Base-by-base conservation (phyloP, 2,797 vertebrate species). In the Poeciliopsis gracilis region DNA sequence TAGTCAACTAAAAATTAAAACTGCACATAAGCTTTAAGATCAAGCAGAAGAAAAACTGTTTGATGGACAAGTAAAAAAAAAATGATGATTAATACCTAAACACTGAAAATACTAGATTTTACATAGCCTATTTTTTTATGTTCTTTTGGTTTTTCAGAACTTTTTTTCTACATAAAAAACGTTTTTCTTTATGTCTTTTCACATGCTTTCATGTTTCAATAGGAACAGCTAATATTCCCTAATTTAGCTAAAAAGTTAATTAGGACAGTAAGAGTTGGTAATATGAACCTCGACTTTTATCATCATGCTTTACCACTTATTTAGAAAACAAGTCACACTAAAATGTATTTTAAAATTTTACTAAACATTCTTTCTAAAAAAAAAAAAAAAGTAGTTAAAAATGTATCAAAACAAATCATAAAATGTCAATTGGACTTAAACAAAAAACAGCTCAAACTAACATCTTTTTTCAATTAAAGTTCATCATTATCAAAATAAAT, bases 11-110 rank as follows among this genome's bases (percentile, higher is more conserved):
- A 51, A 23, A 51, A 49, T 72, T 18, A 25, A 18, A 49, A 72
- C 9, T 18, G 12, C 6, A 36, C 5, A 23, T 2, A 45, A 12
- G 49, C 41, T 11, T 70, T 36, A 36, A 61, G 16, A 78, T 25
- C 38, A 43, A 63, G 30, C 78, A 57, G 15, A 10, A 79, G 55
- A 70, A 13, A 1, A 82, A 43, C 67, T 18, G 43, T 46, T 77
- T 77, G n/a, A 78, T 57, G 43, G 72, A 43, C 9, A 41, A 25
- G 4, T 20, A 41, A 57, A 72, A 55, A 25, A 25, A 25, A 46
- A 13, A 46, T 13, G 55, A n/a, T 15, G 28, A 5, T 18, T 30
- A 20, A 43, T 69, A 41, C 23, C 36, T n/a, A 43, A 41, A n/a
- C 38, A 69, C 23, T 25, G 10, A 67, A 43, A 45, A n/a, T 7